Conservation (phyloP, 2,888 invertebrate genomes). For the Spatulosminthurus flaviceps region DNA sequence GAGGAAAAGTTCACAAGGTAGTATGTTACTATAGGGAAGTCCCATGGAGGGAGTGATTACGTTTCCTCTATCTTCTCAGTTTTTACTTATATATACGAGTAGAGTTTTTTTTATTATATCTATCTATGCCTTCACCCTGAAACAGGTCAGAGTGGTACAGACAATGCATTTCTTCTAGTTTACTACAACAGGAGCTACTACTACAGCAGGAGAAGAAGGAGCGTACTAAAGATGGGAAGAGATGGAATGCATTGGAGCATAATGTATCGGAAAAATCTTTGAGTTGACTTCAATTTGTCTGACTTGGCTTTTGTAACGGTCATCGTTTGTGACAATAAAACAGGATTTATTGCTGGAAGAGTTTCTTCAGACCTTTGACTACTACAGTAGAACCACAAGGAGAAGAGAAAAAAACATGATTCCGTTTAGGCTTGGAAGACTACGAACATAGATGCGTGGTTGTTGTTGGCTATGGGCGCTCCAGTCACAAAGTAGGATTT, state of each 20-base stretch:
- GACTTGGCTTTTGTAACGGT: slow-evolving; percentile 19
- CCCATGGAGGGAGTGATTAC: no score
- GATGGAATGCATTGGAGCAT: background rate
- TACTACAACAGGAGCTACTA: no score
- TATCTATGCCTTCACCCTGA: no score
- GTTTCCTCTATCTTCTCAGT: no score
- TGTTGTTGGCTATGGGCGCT: slow-evolving; percentile 63
- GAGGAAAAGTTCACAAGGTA: no score
- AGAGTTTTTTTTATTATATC: no score
- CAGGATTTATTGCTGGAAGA: slow-evolving; percentile 25
- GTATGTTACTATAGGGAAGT: no score
- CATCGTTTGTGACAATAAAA: slow-evolving; percentile 33
- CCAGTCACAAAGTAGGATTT: slow-evolving; percentile 44
- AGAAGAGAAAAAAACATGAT: no score
- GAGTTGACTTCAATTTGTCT: slow-evolving; percentile 24
- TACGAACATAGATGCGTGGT: slow-evolving; percentile 61
- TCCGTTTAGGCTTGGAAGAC: background rate
- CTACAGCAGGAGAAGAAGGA: background rate
- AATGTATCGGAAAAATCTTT: slow-evolving; percentile 3
- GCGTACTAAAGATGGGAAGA: background rate
- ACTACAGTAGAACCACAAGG: no score
- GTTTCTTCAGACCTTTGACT: background rate
- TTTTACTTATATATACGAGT: no score
- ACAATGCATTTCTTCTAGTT: no score
- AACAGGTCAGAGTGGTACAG: no score